Conservation (phyloP, 2,113 vertebrate genomes). For the Sylvietta virens region DNA sequence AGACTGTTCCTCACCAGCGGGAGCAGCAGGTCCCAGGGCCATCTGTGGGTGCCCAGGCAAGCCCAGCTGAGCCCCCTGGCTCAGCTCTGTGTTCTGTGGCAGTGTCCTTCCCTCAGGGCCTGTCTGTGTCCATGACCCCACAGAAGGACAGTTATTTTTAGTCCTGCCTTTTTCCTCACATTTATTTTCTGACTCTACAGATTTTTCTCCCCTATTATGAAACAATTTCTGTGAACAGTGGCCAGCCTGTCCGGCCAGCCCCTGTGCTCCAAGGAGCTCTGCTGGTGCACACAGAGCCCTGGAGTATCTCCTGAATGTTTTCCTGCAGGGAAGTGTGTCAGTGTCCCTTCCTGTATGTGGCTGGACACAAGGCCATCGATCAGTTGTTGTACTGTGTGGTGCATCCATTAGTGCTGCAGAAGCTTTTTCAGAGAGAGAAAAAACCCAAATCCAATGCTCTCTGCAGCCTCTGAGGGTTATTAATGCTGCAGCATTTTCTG, state of each 20-base stretch:
- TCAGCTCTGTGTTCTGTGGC: neutral
- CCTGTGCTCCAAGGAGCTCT: neutral
- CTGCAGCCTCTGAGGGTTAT: neutral
- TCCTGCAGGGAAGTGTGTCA: neutral
- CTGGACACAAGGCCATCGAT: neutral
- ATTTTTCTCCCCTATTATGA: neutral
- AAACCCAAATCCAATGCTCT: neutral
- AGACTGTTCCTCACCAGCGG: accelerated
- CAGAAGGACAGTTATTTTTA: neutral
- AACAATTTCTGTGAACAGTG: neutral
- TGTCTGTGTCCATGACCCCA: neutral
- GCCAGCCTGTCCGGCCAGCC: neutral
- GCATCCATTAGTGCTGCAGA: neutral
- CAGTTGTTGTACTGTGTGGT: accelerated
- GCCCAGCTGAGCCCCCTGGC: neutral
- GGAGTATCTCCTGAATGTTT: neutral
- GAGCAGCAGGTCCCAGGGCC: neutral
- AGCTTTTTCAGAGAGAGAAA: neutral
- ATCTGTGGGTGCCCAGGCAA: neutral
- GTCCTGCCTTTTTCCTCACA: neutral
- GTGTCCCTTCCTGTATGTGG: neutral
- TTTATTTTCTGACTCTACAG: neutral
- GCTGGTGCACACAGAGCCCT: neutral
- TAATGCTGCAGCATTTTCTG: neutral
- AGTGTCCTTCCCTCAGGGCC: neutral